Evolutionary conservation across 2,888 invertebrate species (phyloP).

Genomic region (Argyresthia albistria): DNA sequence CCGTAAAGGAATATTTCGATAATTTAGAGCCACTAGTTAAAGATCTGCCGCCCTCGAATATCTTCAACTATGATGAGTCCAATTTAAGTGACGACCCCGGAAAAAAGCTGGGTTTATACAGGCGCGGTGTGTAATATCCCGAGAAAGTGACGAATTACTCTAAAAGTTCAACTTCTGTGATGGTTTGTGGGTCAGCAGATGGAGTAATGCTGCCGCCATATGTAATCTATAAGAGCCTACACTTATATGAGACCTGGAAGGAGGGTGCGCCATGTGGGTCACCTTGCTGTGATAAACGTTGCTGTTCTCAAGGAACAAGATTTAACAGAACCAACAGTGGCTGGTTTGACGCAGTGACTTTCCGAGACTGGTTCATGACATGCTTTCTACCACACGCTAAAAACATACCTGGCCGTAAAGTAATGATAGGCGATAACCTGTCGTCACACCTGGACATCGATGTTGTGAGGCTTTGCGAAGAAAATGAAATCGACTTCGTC

Average conservation of each 20-base stretch:
- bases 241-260: constrained; percentile 9
- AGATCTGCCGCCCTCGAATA: constrained; percentile 15
- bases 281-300: too few relatives aligned
- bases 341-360: too few relatives aligned
- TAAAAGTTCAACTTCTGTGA: constrained; percentile 22
- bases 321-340: too few relatives aligned
- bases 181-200: constrained; percentile 28
- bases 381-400: too few relatives aligned
- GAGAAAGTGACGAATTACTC: constrained; percentile 22
- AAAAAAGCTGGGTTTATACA: constrained; percentile 17
- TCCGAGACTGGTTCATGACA: too few relatives aligned
- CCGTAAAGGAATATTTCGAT: constrained; percentile 12
- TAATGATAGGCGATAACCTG: constrained; percentile 4
- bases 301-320: too few relatives aligned
- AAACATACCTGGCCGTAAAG: background rate
- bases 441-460: constrained; percentile 2
- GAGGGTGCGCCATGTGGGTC: too few relatives aligned
- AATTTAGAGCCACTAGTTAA: constrained; percentile 14
- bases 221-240: constrained; percentile 22
- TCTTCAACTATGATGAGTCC: constrained; percentile 32
- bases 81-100: constrained; percentile 32
- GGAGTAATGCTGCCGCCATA: constrained; percentile 30
- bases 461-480: constrained; percentile 1
- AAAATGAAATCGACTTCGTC: too few relatives aligned
- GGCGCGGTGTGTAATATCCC: constrained; percentile 25